Conservation (phyloP, 2,113 vertebrate genomes). For the Chunga burmeisteri region DNA sequence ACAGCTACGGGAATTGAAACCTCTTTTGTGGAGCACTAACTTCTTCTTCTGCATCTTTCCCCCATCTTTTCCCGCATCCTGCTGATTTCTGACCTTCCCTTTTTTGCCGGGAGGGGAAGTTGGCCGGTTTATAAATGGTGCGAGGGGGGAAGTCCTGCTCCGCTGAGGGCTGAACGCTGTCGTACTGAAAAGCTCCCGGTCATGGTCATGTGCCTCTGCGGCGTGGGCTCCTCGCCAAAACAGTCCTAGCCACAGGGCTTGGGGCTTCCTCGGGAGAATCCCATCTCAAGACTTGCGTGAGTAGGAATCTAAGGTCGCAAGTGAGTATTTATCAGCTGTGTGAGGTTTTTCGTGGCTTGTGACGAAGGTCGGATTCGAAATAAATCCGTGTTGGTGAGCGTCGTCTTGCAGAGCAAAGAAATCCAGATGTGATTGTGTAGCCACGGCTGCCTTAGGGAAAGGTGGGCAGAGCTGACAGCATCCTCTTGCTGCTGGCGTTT, state of each 20-base stretch:
- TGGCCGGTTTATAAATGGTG: background rate
- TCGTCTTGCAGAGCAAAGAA: background rate
- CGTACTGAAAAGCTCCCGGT: background rate
- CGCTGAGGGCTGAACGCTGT: background rate
- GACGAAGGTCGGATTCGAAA: background rate
- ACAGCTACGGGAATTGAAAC: background rate
- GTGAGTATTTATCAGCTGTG: background rate
- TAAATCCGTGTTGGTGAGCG: background rate
- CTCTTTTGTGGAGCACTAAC: background rate
- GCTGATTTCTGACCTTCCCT: background rate
- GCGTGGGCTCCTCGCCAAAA: accelerated
- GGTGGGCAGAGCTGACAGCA: background rate
- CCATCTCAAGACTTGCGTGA: accelerated
- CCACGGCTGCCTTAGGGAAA: background rate
- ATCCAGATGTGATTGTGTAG: accelerated
- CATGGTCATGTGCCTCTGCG: background rate
- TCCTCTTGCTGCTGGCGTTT: background rate
- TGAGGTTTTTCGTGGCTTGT: background rate
- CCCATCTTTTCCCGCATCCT: background rate
- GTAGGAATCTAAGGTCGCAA: background rate
- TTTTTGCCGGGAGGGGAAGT: background rate
- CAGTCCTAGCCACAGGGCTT: background rate
- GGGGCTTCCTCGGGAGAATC: background rate
- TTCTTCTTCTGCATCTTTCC: background rate
- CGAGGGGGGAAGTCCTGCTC: background rate